Percentiles rank a stretch among this genome's conserved stretches.
These are phyloP conservation scores for Tenthredo notha DNA, from an alignment of 2,888 invertebrate species.

Conservation along the genomic window DNA sequence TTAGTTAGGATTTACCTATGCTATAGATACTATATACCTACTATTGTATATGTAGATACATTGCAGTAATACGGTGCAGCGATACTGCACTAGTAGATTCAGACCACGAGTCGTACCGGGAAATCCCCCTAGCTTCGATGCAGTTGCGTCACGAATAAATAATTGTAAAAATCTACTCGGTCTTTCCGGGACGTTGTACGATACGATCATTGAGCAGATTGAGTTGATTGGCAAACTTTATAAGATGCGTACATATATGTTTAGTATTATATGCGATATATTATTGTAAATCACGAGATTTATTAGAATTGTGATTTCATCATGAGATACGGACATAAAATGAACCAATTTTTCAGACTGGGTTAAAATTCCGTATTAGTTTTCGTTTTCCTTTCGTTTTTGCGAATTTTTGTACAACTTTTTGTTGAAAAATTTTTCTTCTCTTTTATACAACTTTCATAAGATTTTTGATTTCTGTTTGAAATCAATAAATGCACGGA, in stretches of 20 bases:
- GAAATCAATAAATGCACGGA: too few species aligned
- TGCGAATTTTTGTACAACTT: too few species aligned
- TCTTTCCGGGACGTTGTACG: neutral
- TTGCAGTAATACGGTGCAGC: neutral
- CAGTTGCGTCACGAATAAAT: constrained; percentile 6
- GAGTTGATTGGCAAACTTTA: neutral
- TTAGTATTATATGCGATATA: neutral
- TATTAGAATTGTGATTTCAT: too few species aligned
- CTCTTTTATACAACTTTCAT: too few species aligned
- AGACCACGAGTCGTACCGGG: neutral
- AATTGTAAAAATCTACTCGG: neutral
- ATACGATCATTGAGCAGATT: neutral
- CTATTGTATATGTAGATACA: neutral
- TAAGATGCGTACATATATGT: neutral
- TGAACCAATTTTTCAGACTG: too few species aligned
- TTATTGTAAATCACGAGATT: too few species aligned
- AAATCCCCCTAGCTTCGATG: neutral
- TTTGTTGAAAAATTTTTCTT: too few species aligned
- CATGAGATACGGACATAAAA: too few species aligned
- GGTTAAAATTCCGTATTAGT: too few species aligned
- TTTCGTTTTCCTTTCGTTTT: too few species aligned
- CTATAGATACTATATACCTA: neutral
- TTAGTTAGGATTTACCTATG: neutral
- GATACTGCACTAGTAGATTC: neutral
- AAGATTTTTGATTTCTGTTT: too few species aligned